These are phyloP conservation scores for Camelus bactrianus DNA, from an alignment of 2,113 vertebrate genomes.

Conservation along the genomic window DNA sequence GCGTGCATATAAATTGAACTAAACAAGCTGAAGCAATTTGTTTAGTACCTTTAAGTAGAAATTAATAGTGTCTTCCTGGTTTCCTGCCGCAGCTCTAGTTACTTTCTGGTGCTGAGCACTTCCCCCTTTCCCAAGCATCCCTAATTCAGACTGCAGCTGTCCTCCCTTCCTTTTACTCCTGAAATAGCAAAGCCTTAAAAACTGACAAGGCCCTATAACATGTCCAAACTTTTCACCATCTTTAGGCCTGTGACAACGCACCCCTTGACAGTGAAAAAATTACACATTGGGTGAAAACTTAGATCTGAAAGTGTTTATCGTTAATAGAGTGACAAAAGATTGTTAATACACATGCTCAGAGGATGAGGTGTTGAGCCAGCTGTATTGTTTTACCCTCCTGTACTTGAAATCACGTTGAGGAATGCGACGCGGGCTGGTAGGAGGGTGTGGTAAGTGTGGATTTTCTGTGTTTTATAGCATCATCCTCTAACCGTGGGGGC, in stretches of 20 bases:
- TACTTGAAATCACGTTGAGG: conserved; percentile 2
- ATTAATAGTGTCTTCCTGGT: neutral
- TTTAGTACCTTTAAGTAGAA: neutral
- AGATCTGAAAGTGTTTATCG: neutral
- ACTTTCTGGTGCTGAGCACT: neutral
- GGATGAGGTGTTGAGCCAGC: neutral
- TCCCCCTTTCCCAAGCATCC: neutral
- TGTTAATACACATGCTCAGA: neutral
- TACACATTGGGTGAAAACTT: neutral
- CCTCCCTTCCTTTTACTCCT: neutral
- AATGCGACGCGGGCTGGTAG: neutral
- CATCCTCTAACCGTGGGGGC: accelerated
- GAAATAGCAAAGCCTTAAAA: conserved; percentile 18
- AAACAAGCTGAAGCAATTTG: neutral
- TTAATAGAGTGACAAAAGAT: neutral
- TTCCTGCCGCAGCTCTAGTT: neutral
- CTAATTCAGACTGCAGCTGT: neutral
- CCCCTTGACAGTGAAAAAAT: neutral
- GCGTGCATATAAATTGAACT: conserved; percentile 38
- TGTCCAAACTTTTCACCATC: neutral
- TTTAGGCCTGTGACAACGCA: neutral
- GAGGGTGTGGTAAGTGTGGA: neutral
- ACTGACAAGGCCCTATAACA: neutral
- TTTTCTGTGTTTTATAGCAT: neutral
- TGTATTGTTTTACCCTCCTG: neutral